Percentiles rank a stretch among this genome's conserved stretches.
phyloP scores from a whole-genome alignment of 1,140 invertebrate genomes.

The Danaus melanippus region DNA sequence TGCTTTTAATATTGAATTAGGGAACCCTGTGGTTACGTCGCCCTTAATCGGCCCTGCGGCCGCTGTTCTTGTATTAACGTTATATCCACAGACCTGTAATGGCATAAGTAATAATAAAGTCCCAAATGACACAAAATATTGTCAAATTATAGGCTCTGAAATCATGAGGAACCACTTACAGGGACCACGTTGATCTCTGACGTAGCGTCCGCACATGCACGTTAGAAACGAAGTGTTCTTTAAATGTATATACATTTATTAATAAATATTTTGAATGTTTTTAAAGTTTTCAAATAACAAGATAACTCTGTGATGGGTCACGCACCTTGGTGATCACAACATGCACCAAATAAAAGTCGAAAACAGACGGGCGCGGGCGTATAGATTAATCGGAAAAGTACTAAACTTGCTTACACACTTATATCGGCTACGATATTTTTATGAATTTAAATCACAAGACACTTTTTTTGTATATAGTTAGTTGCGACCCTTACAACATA shows the following conservation, averaged over 20 bases:
- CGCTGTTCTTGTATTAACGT: constrained; percentile 60
- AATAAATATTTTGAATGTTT: too few species aligned
- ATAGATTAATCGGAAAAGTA: too few species aligned
- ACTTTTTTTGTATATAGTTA: constrained; percentile 11
- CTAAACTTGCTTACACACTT: too few species aligned
- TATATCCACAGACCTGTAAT: constrained; percentile 65
- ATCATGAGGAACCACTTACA: constrained; percentile 68
- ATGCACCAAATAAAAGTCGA: too few species aligned
- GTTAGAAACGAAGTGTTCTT: too few species aligned
- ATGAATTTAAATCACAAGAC: background rate
- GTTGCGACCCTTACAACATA: constrained; percentile 33
- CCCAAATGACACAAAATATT: constrained; percentile 72
- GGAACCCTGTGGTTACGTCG: constrained; percentile 65
- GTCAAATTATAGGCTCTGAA: constrained; percentile 71
- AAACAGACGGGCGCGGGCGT: too few species aligned
- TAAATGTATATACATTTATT: too few species aligned
- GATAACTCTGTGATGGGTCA: too few species aligned
- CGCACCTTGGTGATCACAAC: too few species aligned
- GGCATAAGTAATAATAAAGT: constrained; percentile 68
- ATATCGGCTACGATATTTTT: too few species aligned
- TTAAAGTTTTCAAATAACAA: too few species aligned
- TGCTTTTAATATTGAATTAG: constrained; percentile 73
- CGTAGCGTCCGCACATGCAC: constrained; percentile 39
- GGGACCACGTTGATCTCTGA: constrained; percentile 51
- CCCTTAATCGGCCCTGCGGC: constrained; percentile 62